Conservation (phyloP, 2,888 invertebrate genomes). For the Deroplatys truncata region DNA sequence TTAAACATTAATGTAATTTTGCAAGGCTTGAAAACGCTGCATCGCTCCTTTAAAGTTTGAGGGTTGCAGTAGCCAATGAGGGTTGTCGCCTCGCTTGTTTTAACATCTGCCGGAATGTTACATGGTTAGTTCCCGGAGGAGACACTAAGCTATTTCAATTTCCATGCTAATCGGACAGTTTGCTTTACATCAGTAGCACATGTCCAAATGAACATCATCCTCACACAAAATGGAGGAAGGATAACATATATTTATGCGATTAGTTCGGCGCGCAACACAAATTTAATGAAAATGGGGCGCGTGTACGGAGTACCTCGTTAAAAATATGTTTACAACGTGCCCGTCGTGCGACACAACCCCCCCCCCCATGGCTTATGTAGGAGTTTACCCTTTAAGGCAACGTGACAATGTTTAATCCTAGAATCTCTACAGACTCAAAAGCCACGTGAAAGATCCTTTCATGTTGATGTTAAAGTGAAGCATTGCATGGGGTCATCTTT, state of each 20-base stretch:
- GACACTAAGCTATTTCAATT: neutral
- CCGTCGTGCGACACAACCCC: neutral
- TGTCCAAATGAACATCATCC: neutral
- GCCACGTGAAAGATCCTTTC: no score
- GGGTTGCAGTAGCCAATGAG: neutral
- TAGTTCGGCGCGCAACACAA: neutral
- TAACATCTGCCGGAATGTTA: neutral
- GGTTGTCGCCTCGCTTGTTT: neutral
- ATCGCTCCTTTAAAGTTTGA: neutral
- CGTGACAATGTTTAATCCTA: neutral
- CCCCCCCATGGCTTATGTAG: neutral
- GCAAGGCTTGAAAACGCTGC: neutral
- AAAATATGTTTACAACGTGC: neutral
- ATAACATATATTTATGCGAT: neutral
- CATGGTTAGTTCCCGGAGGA: neutral
- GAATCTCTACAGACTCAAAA: no score
- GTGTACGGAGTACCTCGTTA: neutral
- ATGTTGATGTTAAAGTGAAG: no score
- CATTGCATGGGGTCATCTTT: no score
- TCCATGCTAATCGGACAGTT: neutral
- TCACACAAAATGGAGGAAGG: neutral
- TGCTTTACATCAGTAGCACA: neutral
- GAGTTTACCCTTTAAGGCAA: neutral
- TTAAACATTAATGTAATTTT: neutral
- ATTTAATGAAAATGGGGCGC: neutral